phyloP scores from a whole-genome alignment of 2,113 vertebrate genomes.

The Galbula dea region DNA sequence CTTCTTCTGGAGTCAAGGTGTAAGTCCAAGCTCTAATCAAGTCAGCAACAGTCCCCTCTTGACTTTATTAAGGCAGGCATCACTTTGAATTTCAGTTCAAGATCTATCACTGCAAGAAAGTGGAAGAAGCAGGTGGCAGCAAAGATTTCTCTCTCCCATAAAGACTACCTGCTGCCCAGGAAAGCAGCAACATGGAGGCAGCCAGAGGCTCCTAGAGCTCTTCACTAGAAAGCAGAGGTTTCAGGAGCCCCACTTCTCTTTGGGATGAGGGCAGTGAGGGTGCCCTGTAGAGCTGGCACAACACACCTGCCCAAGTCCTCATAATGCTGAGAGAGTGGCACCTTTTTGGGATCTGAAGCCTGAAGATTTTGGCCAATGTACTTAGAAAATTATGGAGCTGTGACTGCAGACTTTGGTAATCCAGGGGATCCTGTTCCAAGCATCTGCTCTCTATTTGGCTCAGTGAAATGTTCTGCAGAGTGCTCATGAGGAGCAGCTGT shows the following conservation, averaged over 20 bases:
- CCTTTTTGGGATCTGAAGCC: neutral
- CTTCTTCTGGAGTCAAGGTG: too few species aligned
- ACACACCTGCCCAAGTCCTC: neutral
- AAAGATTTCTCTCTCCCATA: neutral
- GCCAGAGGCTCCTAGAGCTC: neutral
- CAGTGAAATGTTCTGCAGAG: neutral
- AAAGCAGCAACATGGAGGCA: neutral
- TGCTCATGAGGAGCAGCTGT: neutral
- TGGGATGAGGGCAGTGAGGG: neutral
- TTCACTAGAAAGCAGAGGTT: neutral
- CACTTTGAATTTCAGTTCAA: neutral
- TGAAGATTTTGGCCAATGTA: neutral
- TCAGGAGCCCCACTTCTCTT: neutral
- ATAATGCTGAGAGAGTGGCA: accelerated
- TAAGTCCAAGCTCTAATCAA: neutral
- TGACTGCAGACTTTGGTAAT: neutral
- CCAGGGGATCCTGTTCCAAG: neutral
- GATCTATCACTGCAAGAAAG: neutral
- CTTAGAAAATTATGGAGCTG: neutral
- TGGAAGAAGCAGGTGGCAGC: neutral
- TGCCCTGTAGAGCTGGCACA: neutral
- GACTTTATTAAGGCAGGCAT: neutral
- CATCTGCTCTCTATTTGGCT: neutral
- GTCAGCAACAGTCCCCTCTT: neutral
- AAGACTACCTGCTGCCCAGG: neutral